Evolutionary conservation across 2,888 invertebrate species (phyloP).

Genomic region (Octonoba sinensis): DNA sequence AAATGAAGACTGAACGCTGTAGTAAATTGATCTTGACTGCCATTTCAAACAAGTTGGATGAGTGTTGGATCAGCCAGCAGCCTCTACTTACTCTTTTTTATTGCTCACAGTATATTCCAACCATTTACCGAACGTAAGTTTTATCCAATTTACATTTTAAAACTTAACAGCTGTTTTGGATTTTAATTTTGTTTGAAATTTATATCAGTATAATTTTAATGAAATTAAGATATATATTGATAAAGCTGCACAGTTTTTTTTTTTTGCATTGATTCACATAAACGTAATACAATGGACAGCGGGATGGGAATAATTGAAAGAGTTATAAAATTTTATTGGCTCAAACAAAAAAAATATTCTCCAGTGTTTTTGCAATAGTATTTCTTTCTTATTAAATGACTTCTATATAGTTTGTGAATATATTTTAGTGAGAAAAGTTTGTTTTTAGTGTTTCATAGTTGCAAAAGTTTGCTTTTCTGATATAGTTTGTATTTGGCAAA

Average conservation of each 20-base stretch:
- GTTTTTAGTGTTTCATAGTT: no score
- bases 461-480: no score
- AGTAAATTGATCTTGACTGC: constrained; percentile 73
- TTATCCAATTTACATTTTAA: not conserved
- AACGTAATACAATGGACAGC: no score
- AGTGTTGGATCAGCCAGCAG: constrained; percentile 81
- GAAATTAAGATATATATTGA: not conserved
- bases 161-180: not conserved
- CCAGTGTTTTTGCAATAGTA: no score
- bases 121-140: constrained; percentile 51
- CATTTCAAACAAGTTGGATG: constrained; percentile 74
- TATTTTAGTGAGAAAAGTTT: no score
- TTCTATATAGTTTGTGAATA: no score
- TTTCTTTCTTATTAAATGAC: no score
- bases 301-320: no score
- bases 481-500: no score
- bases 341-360: no score
- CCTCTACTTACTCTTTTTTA: constrained; percentile 77
- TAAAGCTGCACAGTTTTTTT: not conserved
- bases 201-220: not conserved
- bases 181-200: not conserved
- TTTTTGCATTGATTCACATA: no score
- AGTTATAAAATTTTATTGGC: no score
- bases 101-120: constrained; percentile 73
- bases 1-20: constrained; percentile 74